Evolutionary conservation across 2,113 vertebrate genomes (phyloP).

Genomic region (Cyprinodon tularosa): DNA sequence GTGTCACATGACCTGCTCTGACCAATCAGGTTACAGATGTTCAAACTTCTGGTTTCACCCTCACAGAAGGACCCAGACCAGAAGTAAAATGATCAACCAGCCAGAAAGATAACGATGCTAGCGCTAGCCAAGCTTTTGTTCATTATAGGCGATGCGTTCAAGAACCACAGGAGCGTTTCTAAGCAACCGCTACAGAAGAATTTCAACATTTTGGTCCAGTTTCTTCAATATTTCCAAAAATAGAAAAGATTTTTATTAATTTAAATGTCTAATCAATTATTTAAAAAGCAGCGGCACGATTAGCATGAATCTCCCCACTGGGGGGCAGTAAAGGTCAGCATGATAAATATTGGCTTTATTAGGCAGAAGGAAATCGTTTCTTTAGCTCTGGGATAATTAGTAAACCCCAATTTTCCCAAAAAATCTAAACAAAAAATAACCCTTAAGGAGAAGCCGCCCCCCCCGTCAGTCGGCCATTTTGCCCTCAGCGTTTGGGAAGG

Average conservation of each 20-base stretch:
- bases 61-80: not conserved
- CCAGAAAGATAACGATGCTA: not conserved
- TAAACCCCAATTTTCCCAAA: not conserved
- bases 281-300: too few species aligned
- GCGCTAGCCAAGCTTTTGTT: not conserved
- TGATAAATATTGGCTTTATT: not conserved
- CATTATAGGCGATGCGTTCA: not conserved
- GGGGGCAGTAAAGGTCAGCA: not conserved
- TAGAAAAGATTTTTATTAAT: too few species aligned
- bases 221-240: too few species aligned
- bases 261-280: too few species aligned
- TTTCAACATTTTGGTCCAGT: too few species aligned
- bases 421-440: too few species aligned
- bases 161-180: not conserved
- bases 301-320: not conserved
- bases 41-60: not conserved
- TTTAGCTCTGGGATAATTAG: not conserved
- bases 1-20: not conserved
- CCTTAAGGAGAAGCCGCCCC: constrained; percentile 36
- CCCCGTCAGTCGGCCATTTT: not conserved
- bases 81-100: not conserved
- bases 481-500: not conserved
- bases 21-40: not conserved
- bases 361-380: not conserved
- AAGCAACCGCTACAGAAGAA: too few species aligned